These are phyloP conservation scores for Myripristis jacobus DNA, from an alignment of 2,797 vertebrate species.

Conservation along the genomic window DNA sequence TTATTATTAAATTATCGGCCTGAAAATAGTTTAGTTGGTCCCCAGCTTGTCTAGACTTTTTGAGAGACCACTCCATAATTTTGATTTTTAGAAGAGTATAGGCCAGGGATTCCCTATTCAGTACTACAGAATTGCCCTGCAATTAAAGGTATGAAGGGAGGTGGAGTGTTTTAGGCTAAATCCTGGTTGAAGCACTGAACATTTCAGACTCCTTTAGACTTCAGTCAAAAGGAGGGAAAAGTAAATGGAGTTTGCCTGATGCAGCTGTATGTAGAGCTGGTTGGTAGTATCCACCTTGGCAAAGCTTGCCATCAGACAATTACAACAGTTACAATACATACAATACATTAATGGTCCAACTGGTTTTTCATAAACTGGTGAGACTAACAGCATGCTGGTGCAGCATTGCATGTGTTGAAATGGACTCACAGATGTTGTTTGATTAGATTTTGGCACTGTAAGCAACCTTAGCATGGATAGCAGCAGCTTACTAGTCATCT, in stretches of 20 bases:
- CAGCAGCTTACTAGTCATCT: background rate
- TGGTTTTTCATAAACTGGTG: too few species aligned
- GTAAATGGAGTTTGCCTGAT: background rate
- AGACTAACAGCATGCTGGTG: background rate
- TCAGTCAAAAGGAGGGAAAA: background rate
- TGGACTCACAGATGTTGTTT: background rate
- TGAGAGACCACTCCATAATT: too few species aligned
- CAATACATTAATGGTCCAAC: too few species aligned
- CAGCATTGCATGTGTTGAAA: conserved; percentile 2
- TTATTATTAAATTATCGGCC: too few species aligned
- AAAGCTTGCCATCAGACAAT: too few species aligned
- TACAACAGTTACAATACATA: too few species aligned
- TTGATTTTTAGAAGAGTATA: too few species aligned
- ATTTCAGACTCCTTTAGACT: background rate
- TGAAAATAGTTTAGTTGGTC: background rate
- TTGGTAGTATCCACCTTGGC: background rate
- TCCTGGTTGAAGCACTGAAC: background rate
- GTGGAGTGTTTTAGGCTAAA: background rate
- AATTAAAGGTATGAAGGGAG: background rate
- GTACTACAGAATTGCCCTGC: too few species aligned
- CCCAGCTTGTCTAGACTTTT: too few species aligned
- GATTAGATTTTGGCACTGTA: conserved; percentile 33
- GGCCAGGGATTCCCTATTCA: too few species aligned
- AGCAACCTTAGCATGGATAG: background rate
- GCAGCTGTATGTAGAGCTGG: background rate